Evolutionary conservation across 2,888 invertebrate genomes (phyloP).

Genomic region (Xanthia icteritia): DNA sequence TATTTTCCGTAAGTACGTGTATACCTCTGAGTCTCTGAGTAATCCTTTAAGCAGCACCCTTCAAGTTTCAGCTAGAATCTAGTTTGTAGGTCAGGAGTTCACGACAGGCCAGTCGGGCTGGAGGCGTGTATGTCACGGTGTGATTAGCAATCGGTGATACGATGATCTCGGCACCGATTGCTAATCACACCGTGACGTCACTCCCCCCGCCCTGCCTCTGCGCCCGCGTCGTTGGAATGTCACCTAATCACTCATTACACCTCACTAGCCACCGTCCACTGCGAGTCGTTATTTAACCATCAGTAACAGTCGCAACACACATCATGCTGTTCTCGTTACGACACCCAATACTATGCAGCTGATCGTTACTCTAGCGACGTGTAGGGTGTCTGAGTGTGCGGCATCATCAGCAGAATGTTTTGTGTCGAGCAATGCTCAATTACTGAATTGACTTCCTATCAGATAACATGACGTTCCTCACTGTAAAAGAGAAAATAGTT

Average conservation of each 20-base stretch:
- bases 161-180: background rate
- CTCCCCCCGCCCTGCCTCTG: no score
- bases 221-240: conserved; percentile 48
- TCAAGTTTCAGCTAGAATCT: background rate
- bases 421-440: background rate
- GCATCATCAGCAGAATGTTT: background rate
- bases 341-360: conserved; percentile 4
- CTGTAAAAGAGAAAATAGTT: background rate
- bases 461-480: background rate
- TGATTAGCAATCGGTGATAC: no score
- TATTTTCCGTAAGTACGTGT: background rate
- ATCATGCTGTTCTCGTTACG: background rate
- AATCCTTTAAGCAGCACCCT: background rate
- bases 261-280: background rate
- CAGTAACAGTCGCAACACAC: conserved; percentile 33
- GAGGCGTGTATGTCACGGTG: background rate
- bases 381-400: background rate
- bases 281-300: conserved; percentile 42
- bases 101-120: background rate
- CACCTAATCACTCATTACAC: conserved; percentile 53
- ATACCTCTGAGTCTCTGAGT: background rate
- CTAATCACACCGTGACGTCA: conserved; percentile 24
- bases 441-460: background rate
- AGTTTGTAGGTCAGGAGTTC: background rate
- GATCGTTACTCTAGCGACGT: background rate